These are phyloP conservation scores for Geotrypetes seraphini DNA, from an alignment of 2,797 vertebrate genomes.

Conservation along the genomic window DNA sequence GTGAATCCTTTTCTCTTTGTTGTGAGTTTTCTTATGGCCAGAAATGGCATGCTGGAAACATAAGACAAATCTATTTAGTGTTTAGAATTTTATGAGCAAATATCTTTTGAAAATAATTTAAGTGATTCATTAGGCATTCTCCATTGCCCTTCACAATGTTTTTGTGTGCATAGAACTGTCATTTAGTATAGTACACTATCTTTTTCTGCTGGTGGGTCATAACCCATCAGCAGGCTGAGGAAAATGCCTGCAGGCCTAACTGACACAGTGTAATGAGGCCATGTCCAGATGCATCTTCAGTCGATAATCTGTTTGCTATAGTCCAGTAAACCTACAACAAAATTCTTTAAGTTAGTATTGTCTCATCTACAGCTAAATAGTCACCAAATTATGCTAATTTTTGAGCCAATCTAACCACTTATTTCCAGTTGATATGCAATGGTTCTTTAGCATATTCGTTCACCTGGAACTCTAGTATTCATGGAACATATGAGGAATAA, in stretches of 20 bases:
- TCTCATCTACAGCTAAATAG: too few species aligned
- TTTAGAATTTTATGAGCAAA: neutral
- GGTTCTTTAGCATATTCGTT: too few species aligned
- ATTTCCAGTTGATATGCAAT: too few species aligned
- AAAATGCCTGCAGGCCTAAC: constrained; percentile 7
- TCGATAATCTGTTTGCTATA: constrained; percentile 7
- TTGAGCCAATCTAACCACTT: too few species aligned
- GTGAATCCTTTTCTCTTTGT: too few species aligned
- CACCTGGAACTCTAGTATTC: too few species aligned
- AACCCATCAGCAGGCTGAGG: constrained; percentile 8
- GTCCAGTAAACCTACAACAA: neutral
- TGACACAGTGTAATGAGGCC: constrained; percentile 5
- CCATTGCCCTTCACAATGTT: neutral
- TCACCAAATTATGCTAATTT: too few species aligned
- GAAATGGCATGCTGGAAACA: too few species aligned
- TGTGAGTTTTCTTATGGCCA: too few species aligned
- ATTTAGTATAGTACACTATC: neutral
- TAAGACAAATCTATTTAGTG: neutral
- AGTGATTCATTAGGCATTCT: neutral
- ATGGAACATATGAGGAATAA: too few species aligned
- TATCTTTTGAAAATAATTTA: neutral
- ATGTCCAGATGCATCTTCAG: neutral
- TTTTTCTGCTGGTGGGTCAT: neutral
- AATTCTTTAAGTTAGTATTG: neutral
- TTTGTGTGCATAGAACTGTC: neutral